phyloP scores from a whole-genome alignment of 2,888 invertebrate genomes.

The Tipula confusa region DNA sequence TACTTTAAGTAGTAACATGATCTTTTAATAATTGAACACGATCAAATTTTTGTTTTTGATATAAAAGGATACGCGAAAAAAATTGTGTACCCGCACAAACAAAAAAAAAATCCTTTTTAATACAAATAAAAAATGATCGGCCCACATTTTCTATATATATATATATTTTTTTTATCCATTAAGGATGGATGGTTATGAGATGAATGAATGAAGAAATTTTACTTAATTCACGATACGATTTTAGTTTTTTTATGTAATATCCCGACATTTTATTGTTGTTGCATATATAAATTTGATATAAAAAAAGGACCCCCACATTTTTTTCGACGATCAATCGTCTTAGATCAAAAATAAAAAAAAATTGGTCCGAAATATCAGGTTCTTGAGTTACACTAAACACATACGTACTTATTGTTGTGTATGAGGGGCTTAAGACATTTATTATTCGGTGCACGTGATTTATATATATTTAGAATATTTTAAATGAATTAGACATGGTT shows the following conservation, averaged over 20 bases:
- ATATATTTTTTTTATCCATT: constrained; percentile 26
- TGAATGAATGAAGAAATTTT: constrained; percentile 26
- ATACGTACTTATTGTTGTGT: not conserved
- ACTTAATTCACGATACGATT: not conserved
- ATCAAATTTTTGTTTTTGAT: constrained; percentile 6
- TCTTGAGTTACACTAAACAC: not conserved
- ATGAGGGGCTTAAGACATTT: not conserved
- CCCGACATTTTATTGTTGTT: not conserved
- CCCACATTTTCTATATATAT: constrained; percentile 27
- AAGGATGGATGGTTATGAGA: constrained; percentile 27
- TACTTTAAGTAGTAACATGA: constrained; percentile 27
- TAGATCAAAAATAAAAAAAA: not conserved
- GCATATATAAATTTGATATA: not conserved
- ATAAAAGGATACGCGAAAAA: constrained; percentile 29
- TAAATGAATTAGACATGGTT: constrained; percentile 21
- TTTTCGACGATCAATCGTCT: not conserved
- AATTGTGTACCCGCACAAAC: constrained; percentile 20
- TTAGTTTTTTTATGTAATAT: not conserved
- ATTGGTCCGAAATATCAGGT: constrained; percentile 25
- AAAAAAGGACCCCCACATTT: constrained; percentile 27
- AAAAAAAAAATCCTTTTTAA: constrained; percentile 27
- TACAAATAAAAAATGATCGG: constrained; percentile 27
- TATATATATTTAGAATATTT: not conserved
- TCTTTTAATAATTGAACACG: constrained; percentile 28
- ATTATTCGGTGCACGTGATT: constrained; percentile 25